These are phyloP conservation scores for Trichonephila clavata DNA, from an alignment of 1,140 invertebrate species.

Conservation along the genomic window DNA sequence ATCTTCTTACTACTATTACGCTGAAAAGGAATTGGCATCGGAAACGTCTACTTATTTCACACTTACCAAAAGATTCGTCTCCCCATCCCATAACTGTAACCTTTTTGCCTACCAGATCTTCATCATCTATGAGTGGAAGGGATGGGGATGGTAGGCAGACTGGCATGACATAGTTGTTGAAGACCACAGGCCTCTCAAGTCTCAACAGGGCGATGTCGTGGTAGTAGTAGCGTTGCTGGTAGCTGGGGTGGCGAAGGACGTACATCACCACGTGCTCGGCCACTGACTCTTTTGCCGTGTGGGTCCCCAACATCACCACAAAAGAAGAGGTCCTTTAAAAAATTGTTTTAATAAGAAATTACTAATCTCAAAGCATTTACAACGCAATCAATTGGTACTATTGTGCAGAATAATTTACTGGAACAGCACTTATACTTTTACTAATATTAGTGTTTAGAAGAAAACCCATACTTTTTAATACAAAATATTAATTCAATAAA, in stretches of 20 bases:
- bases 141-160: conserved; percentile 86
- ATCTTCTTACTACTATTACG: too few relatives aligned
- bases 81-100: conserved; percentile 96
- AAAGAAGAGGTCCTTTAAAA: conserved; percentile 25
- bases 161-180: conserved; percentile 94
- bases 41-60: too few relatives aligned
- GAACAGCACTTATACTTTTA: too few relatives aligned
- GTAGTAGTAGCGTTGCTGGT: conserved; percentile 92
- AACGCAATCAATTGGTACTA: too few relatives aligned
- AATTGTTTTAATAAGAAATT: not conserved
- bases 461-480: too few relatives aligned
- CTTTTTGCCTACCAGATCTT: conserved; percentile 89
- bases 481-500: too few relatives aligned
- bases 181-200: conserved; percentile 88
- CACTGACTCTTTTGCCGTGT: not conserved
- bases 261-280: conserved; percentile 42
- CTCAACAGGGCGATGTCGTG: conserved; percentile 94
- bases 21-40: too few relatives aligned
- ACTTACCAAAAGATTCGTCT: conserved; percentile 68
- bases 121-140: conserved; percentile 82
- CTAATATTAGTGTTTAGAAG: too few relatives aligned
- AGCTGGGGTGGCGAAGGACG: conserved; percentile 87
- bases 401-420: too few relatives aligned
- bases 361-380: too few relatives aligned
- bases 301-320: conserved; percentile 65